Base-by-base conservation (phyloP, 2,797 vertebrate species). In the Sphenopsis melanotis region DNA sequence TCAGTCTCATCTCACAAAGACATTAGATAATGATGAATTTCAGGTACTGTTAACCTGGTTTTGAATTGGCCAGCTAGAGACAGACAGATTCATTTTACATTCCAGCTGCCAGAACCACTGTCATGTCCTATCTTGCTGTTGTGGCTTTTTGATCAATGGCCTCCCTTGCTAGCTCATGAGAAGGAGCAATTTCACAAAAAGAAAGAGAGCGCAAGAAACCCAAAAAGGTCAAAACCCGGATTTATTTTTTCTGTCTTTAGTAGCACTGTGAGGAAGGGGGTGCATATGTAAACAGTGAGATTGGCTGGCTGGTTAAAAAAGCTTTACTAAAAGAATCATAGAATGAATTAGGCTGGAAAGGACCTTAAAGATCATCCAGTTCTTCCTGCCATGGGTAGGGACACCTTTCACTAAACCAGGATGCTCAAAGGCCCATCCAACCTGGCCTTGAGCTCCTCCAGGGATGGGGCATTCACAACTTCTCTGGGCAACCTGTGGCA, bases 21-120 rank as follows among this genome's bases (percentile, higher is more conserved):
- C 87, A 94, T 96, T 96, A 95, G 95, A 91, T 93, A 76, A 74
- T 95, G 94, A 96, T 96, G 95, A 96, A 96, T 96, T 96, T 96
- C 94, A 95, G 95, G 83, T 96, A 76, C 87, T 93, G 83, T 94
- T 96, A 96, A 94, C 93, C 87, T 96, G 93, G 94, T 94, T 97
- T 96, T 95, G 96, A 94, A 87, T 95, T 78, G 91, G 93, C 80
- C 70, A 88, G 74, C 87, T 82, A 87, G 85, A 96, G 89, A 93
- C 94, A 93, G 93, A 88, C 41, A 69, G 91, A 93, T 94, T 93
- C 80, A 90, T 97, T 96, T 96, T 94, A 91, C 74, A 95, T 90
- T 93, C 53, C 63, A 88, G 66, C 60, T 91, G 59, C 87, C 80
- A 95, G 92, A 88, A 91, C 63, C 44, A 72, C 80, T 88, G 83